phyloP scores from a whole-genome alignment of 1,140 invertebrate species.

The Drosophila ananassae region DNA sequence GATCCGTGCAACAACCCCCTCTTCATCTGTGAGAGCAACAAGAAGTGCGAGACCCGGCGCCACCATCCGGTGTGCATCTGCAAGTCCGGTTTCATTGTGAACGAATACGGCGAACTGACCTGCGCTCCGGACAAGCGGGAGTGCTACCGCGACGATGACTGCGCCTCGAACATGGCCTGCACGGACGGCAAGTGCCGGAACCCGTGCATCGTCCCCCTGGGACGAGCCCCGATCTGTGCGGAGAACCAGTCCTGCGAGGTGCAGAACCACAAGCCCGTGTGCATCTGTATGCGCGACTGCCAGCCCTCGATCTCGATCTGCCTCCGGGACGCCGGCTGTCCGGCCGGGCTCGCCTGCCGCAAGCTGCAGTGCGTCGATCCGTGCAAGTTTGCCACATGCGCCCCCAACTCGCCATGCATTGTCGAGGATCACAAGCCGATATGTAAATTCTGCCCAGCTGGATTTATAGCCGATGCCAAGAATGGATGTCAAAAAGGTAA shows the following conservation, averaged over 20 bases:
- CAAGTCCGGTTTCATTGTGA: slow-evolving; percentile 93
- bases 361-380: slow-evolving; percentile 96
- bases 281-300: slow-evolving; percentile 94
- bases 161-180: slow-evolving; percentile 93
- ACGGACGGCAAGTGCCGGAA: slow-evolving; percentile 92
- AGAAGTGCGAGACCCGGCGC: slow-evolving; percentile 93
- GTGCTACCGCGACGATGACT: slow-evolving; percentile 92
- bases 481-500: slow-evolving; percentile 98
- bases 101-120: slow-evolving; percentile 91
- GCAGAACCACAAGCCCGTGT: slow-evolving; percentile 92
- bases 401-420: slow-evolving; percentile 92
- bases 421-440: slow-evolving; percentile 96
- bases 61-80: slow-evolving; percentile 94
- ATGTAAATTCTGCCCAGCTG: slow-evolving; percentile 96
- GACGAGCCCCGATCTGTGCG: slow-evolving; percentile 88
- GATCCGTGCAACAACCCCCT: slow-evolving; percentile 89
- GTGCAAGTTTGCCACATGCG: slow-evolving; percentile 91
- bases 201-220: slow-evolving; percentile 89
- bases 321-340: slow-evolving; percentile 94
- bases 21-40: slow-evolving; percentile 90
- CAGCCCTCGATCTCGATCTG: slow-evolving; percentile 94
- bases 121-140: slow-evolving; percentile 91
- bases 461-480: slow-evolving; percentile 94
- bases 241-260: slow-evolving; percentile 93
- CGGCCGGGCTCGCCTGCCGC: slow-evolving; percentile 91